Base-by-base conservation (phyloP, 2,113 vertebrate species). In the Clarias magur region DNA sequence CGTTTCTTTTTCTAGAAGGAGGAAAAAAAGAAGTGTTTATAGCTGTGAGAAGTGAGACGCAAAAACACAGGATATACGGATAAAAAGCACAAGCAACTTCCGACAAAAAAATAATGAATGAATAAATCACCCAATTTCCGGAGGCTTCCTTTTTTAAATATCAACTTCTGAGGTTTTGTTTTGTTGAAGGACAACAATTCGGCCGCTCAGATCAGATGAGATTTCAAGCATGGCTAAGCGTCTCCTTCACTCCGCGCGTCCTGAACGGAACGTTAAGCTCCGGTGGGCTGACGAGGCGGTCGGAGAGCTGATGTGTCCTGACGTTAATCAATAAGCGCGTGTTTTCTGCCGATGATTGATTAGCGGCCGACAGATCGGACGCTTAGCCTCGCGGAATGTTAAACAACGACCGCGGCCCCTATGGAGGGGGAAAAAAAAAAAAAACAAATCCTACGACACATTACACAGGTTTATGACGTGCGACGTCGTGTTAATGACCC, bases 321-420 rank as follows among this genome's bases (percentile, higher is more conserved):
- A 94, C 93, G 92, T 96, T 94, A 90, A 95, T 94, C 92, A 91
- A 93, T 93, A 93, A 89, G 88, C 87, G 54, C 86, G 88, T 92
- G 91, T 94, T 90, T 89, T 70, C 84, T 89, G 91, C 92, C 92
- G 91, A 93, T 93, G 93, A 75, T 72, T 87, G 91, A 93, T 90
- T 89, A 86, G 88, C 67, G 16, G 76, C 19, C 79, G 88, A 91
- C 93, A 90, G 86, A 79, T 87, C 87, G 87, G 80, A 86, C 85
- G 80, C 90, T 91, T 88, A 34, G 82, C 83, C 87, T 81, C 89
- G 88, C 80, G 68, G 68, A 80, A 70, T 6, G 17, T 48, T 13
- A 81, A 76, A 60, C 5, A 34, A 59, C 56, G 38, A 38, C 34
- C 9, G n/a, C 38, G 19, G 34, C 62, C 21, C 27, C 21, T 34